Evolutionary conservation across 2,113 vertebrate genomes (phyloP).

Genomic region (Candoia aspera): DNA sequence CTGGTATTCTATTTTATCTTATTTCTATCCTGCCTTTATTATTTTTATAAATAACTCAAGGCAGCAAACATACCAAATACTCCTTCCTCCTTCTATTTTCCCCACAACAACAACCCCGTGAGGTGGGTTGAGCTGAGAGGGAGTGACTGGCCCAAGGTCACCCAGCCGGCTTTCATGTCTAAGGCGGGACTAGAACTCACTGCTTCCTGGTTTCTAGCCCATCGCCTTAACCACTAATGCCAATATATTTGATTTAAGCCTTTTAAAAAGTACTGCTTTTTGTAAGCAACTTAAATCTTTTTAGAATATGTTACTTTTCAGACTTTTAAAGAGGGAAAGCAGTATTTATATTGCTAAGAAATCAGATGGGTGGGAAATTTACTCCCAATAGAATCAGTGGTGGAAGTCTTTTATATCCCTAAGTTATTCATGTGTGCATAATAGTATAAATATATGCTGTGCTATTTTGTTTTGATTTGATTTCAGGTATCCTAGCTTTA

Average conservation of each 20-base stretch:
- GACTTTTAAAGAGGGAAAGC: not conserved
- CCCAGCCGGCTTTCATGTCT: too few species aligned
- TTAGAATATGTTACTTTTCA: not conserved
- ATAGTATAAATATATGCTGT: not conserved
- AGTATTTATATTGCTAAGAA: not conserved
- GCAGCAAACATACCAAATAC: too few species aligned
- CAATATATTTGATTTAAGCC: not conserved
- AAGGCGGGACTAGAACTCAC: too few species aligned
- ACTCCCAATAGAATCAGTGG: not conserved
- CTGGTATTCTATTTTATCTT: too few species aligned
- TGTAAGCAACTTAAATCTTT: not conserved
- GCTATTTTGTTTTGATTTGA: constrained; percentile 24
- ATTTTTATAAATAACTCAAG: too few species aligned
- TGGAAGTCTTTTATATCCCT: not conserved
- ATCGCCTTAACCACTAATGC: too few species aligned
- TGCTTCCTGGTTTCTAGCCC: too few species aligned
- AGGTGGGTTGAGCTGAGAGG: too few species aligned
- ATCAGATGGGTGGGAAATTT: not conserved
- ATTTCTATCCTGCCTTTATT: too few species aligned
- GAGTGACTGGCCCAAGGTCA: too few species aligned
- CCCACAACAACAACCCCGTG: too few species aligned
- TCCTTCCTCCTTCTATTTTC: too few species aligned
- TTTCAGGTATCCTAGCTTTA: constrained; percentile 5
- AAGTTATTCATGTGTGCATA: not conserved
- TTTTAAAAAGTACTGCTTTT: not conserved